These are phyloP conservation scores for Zaprionus obscuricornis DNA, from an alignment of 2,888 invertebrate species.

Conservation along the genomic window DNA sequence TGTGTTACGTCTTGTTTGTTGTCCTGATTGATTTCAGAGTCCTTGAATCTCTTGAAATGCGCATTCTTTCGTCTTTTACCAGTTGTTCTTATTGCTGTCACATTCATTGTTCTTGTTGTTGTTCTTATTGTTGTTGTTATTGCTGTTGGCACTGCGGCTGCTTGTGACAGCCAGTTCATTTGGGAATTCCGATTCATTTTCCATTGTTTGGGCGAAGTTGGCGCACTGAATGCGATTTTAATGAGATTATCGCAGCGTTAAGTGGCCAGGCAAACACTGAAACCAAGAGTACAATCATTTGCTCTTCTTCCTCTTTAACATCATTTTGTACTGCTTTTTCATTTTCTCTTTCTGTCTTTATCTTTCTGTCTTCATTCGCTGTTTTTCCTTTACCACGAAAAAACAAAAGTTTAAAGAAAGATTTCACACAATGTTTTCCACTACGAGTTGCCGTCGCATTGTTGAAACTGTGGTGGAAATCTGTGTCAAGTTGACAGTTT, in stretches of 20 bases:
- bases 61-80: no score
- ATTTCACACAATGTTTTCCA: no score
- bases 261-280: slow-evolving; percentile 26
- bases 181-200: slow-evolving; percentile 22
- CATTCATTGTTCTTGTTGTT: no score
- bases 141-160: neutral
- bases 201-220: slow-evolving; percentile 23
- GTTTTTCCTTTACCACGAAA: no score
- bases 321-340: neutral
- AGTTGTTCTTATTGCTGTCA: no score
- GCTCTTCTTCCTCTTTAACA: no score
- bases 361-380: no score
- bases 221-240: slow-evolving; percentile 30
- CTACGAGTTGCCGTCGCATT: no score
- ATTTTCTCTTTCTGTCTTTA: no score
- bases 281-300: neutral
- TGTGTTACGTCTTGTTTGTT: no score
- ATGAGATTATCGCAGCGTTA: slow-evolving; percentile 38
- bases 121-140: neutral
- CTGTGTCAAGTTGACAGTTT: slow-evolving; percentile 75
- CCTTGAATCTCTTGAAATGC: slow-evolving; percentile 10
- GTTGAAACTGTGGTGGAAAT: slow-evolving; percentile 29
- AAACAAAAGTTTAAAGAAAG: no score
- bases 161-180: slow-evolving; percentile 2
- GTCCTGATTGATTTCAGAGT: slow-evolving; percentile 21